phyloP scores from a whole-genome alignment of 1,140 invertebrate genomes.

The Anastrepha ludens region DNA sequence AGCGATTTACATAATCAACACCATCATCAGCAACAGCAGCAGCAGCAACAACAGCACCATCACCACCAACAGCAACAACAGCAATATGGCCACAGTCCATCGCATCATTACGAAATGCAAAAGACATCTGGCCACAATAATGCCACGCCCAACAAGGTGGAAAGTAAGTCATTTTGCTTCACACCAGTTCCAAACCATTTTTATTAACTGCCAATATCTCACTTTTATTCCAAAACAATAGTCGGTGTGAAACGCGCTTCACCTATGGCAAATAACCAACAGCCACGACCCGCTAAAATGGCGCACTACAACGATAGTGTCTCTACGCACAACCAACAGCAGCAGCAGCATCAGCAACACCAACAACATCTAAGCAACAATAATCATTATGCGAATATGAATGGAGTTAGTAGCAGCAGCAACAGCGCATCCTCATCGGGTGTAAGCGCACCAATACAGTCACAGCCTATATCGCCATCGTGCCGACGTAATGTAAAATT shows the following conservation, averaged over 20 bases:
- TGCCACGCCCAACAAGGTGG: conserved; percentile 69
- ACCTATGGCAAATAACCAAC: conserved; percentile 65
- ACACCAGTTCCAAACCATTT: too few species aligned
- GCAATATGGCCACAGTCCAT: conserved; percentile 17
- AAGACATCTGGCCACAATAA: conserved; percentile 14
- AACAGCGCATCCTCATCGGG: conserved; percentile 54
- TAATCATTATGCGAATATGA: conserved; percentile 56
- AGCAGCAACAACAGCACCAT: conserved; percentile 35
- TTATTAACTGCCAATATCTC: background rate
- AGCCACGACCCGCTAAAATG: conserved; percentile 69
- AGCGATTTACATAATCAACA: conserved; percentile 51
- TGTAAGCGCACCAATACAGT: conserved; percentile 51
- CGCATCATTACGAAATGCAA: conserved; percentile 38
- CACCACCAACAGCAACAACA: conserved; percentile 22
- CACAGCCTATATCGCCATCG: conserved; percentile 64
- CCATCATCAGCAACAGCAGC: conserved; percentile 57
- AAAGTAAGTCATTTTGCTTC: conserved; percentile 63
- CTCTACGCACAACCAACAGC: conserved; percentile 56
- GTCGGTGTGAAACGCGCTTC: conserved; percentile 71
- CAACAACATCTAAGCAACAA: conserved; percentile 60
- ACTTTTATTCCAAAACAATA: conserved; percentile 46
- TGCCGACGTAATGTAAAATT: conserved; percentile 59
- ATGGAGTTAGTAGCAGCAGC: conserved; percentile 53
- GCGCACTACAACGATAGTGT: conserved; percentile 63
- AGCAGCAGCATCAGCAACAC: conserved; percentile 58